A percentile compares a stretch with the other conserved stretches of the same genome.
Evolutionary conservation across 1,140 invertebrate species (phyloP).

Genomic region (Galleria mellonella): DNA sequence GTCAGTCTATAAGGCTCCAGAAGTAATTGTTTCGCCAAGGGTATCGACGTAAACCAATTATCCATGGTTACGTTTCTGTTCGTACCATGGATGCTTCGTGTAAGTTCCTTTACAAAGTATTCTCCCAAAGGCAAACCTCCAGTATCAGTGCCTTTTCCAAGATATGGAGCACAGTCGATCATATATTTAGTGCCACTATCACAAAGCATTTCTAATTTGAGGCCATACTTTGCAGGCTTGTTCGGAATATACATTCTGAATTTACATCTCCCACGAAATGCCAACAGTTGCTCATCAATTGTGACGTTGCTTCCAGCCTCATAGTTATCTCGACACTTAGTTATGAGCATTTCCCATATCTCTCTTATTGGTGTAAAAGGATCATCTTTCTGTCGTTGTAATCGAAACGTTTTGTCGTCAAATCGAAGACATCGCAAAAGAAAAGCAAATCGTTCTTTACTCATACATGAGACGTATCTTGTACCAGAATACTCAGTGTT

Average conservation of each 20-base stretch:
- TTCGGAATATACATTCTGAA: constrained; percentile 43
- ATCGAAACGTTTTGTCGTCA: constrained; percentile 1
- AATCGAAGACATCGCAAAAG: constrained; percentile 9
- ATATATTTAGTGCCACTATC: constrained; percentile 40
- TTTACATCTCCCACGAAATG: constrained; percentile 32
- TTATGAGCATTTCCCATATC: not conserved
- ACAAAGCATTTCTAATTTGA: constrained; percentile 38
- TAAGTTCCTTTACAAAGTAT: constrained; percentile 19
- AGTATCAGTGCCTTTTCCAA: constrained; percentile 29
- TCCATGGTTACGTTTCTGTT: constrained; percentile 47
- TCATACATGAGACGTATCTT: not conserved
- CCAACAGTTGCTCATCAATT: constrained; percentile 42
- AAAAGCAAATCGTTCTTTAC: constrained; percentile 9
- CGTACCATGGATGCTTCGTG: constrained; percentile 26
- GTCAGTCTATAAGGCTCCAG: too few species aligned
- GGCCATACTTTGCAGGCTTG: constrained; percentile 44
- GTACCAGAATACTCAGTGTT: too few species aligned
- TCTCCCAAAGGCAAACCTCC: too few species aligned
- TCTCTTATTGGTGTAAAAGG: not conserved
- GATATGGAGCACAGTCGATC: constrained; percentile 38
- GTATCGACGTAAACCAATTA: constrained; percentile 35
- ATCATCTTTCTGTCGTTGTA: not conserved
- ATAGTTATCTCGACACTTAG: not conserved
- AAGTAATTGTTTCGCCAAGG: too few species aligned
- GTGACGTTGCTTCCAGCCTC: constrained; percentile 10